phyloP scores from a whole-genome alignment of 2,113 vertebrate genomes.

The Spheniscus mendiculus region DNA sequence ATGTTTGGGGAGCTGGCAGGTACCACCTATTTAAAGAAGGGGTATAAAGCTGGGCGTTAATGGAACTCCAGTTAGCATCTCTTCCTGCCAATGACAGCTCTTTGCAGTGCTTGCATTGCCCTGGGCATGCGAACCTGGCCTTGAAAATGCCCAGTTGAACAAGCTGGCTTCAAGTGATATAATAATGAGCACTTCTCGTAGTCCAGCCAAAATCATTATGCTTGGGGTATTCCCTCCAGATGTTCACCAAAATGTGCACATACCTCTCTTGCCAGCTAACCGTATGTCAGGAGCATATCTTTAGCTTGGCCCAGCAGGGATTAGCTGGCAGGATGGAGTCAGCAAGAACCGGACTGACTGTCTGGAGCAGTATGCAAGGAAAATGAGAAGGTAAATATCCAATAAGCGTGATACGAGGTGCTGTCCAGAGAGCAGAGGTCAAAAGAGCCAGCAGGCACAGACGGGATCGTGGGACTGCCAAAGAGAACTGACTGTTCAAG shows the following conservation, averaged over 20 bases:
- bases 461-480: background rate
- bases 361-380: background rate
- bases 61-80: background rate
- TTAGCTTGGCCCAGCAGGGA: background rate
- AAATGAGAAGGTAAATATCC: slow-evolving; percentile 26
- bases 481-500: background rate
- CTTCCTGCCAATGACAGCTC: background rate
- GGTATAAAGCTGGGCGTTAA: background rate
- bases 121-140: background rate
- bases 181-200: background rate
- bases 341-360: background rate
- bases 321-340: slow-evolving; percentile 16
- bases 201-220: slow-evolving; percentile 8
- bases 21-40: background rate
- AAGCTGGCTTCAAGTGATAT: background rate
- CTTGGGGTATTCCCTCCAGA: slow-evolving; percentile 30
- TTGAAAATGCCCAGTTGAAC: background rate
- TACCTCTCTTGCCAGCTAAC: background rate
- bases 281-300: background rate
- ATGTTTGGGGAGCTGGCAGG: background rate
- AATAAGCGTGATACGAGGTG: background rate
- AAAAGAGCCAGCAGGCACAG: background rate
- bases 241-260: background rate
- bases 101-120: background rate
- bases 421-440: slow-evolving; percentile 24